Conservation (phyloP, 2,113 vertebrate species). For the Alexandromys fortis region DNA sequence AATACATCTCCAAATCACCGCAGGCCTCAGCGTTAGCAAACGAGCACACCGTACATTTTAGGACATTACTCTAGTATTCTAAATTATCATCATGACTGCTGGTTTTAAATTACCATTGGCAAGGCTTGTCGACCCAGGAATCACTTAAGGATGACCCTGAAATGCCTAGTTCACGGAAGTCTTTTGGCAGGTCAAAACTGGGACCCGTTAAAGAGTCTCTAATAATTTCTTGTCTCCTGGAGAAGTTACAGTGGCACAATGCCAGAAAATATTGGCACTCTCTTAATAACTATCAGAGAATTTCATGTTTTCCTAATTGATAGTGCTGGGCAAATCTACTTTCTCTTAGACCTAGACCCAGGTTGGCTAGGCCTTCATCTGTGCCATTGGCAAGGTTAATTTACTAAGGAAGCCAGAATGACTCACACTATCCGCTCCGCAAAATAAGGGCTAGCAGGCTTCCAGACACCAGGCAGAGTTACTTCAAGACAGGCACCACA, state of each 20-base stretch:
- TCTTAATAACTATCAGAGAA: background rate
- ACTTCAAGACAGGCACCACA: background rate
- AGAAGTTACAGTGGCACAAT: rapidly evolving
- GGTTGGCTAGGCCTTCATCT: background rate
- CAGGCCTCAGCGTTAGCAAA: background rate
- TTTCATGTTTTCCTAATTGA: background rate
- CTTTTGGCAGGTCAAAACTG: background rate
- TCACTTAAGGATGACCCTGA: background rate
- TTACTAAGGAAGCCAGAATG: background rate
- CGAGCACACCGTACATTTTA: background rate
- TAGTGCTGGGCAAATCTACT: background rate
- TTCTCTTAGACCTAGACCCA: background rate
- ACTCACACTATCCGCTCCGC: background rate
- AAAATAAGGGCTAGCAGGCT: background rate
- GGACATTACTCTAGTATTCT: background rate
- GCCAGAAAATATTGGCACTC: rapidly evolving
- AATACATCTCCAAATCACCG: background rate
- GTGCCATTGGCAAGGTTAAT: background rate
- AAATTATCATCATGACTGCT: rapidly evolving
- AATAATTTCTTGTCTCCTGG: background rate
- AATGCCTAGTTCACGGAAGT: background rate
- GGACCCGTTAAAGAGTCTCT: background rate
- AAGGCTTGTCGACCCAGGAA: background rate
- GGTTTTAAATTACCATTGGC: rapidly evolving
- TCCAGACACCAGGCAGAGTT: too few species aligned